Conservation (phyloP, 2,113 vertebrate species). For the Brachyhypopomus occidentalis region DNA sequence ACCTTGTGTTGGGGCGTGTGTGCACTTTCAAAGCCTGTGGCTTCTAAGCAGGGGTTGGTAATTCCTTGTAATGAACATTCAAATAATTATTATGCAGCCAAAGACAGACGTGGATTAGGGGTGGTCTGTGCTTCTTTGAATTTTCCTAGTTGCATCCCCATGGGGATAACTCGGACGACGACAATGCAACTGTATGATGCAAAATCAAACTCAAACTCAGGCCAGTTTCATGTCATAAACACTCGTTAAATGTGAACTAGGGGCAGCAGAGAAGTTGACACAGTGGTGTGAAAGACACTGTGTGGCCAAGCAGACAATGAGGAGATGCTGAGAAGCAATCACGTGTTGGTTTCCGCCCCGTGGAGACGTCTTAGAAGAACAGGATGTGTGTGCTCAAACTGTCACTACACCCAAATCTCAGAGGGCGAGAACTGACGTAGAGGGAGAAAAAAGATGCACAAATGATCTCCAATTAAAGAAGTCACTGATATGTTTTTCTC, state of each 20-base stretch:
- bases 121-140: background rate
- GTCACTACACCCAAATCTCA: background rate
- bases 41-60: background rate
- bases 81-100: background rate
- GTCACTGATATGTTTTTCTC: background rate
- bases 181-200: background rate
- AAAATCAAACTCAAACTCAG: conserved; percentile 2
- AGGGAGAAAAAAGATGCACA: background rate
- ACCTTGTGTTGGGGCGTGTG: background rate
- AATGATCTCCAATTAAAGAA: background rate
- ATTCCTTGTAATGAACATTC: background rate
- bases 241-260: no score
- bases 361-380: background rate
- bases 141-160: background rate
- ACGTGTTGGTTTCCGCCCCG: conserved; percentile 18
- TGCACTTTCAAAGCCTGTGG: background rate
- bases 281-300: background rate
- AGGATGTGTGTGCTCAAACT: conserved; percentile 39
- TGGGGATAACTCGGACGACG: background rate
- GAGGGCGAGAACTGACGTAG: background rate
- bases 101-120: background rate
- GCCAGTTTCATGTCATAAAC: background rate
- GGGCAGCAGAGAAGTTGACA: background rate
- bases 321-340: background rate
- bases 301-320: background rate